These are phyloP conservation scores for Spinus pinus DNA, from an alignment of 2,797 vertebrate genomes.

Conservation along the genomic window DNA sequence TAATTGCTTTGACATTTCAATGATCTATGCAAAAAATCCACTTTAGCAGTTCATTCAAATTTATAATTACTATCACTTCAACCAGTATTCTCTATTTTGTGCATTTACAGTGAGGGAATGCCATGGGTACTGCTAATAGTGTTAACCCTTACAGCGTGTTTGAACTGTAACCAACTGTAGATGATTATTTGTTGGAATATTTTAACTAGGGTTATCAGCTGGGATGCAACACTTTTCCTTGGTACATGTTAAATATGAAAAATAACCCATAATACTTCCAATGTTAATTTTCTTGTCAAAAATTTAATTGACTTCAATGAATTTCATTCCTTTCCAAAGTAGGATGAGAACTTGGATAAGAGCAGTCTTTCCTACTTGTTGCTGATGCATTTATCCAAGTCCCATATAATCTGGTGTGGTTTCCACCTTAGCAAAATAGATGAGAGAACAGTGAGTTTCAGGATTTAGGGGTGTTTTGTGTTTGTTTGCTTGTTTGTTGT, in stretches of 20 bases:
- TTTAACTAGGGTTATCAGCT: not conserved
- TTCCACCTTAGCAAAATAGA: not conserved
- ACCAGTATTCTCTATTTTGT: not conserved
- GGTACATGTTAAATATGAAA: not conserved
- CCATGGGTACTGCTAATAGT: not conserved
- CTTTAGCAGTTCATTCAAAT: constrained; percentile 31
- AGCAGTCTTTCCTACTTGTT: not conserved
- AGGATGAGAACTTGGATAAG: not conserved
- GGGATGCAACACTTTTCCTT: not conserved
- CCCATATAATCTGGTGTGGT: not conserved
- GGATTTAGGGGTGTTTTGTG: not conserved
- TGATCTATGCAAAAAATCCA: not conserved
- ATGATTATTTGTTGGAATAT: not conserved
- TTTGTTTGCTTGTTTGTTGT: not conserved
- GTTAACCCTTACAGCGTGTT: not conserved
- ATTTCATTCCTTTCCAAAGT: not conserved
- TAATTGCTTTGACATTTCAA: constrained; percentile 21
- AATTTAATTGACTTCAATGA: not conserved
- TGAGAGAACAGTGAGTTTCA: not conserved
- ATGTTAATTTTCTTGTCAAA: not conserved
- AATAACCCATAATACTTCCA: not conserved
- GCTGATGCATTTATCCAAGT: not conserved
- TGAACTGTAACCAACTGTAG: not conserved
- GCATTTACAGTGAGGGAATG: not conserved
- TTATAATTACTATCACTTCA: constrained; percentile 25